Base-by-base conservation (phyloP, 2,113 vertebrate species). In the Aplodontia rufa region DNA sequence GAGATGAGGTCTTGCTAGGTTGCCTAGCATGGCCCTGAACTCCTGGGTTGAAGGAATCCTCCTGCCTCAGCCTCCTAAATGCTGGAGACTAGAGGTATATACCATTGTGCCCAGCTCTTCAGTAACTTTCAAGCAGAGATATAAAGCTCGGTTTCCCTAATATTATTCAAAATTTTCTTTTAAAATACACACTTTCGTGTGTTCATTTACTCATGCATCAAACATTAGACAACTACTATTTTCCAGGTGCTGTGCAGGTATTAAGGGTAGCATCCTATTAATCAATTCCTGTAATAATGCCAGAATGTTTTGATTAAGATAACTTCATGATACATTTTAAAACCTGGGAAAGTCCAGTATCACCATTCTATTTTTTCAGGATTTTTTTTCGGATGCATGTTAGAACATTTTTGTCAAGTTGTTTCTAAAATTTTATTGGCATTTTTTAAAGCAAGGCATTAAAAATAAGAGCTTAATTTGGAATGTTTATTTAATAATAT, bases 391-490 rank as follows among this genome's bases (percentile, higher is more conserved):
- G 66, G 9, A 69, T 49, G n/a, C 47, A 78, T n/a, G 37, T 64
- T 69, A 83, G 49, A 82, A 93, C 8, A 94, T 88, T 95, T 90
- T 66, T 75, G 20, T 71, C 58, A 30, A 28, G 22, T 75, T 95
- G 6, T 81, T 47, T 8, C 62, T 82, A 80, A 90, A 76, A 78
- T 91, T 16, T 35, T 40, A 69, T 40, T 92, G 60, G 24, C 20
- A 45, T 74, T 76, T 74, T 76, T 91, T 78, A 35, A 91, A 89
- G 13, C 66, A 91, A 89, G 49, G 13, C 80, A 16, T 47, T 93
- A 53, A 53, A 81, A 93, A 81, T 42, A n/a, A 66, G 40, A 79
- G 16, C 74, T 95, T 94, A 85, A 76, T 45, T 78, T 76, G 60
- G 8, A 32, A 28, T 2, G 58, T 5, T 88, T 45, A 47, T 14